Conservation (phyloP, 2,888 invertebrate species). For the Sipha maydis region DNA sequence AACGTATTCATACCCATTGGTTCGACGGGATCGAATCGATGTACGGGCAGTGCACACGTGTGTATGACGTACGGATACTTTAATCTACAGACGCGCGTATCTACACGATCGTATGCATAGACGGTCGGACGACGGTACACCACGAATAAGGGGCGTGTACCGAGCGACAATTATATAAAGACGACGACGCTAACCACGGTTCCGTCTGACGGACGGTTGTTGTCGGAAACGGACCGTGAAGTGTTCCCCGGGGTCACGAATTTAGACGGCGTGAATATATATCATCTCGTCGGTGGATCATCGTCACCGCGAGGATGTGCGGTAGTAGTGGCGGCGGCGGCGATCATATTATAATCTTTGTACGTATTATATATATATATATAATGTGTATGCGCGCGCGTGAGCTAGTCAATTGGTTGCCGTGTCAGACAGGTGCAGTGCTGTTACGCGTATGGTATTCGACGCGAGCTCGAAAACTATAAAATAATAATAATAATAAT, state of each 20-base stretch:
- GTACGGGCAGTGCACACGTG: no score
- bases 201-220: slow-evolving; percentile 32
- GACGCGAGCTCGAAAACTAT: slow-evolving; percentile 40
- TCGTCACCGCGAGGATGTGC: background rate
- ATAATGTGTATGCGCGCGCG: background rate
- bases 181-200: slow-evolving; percentile 54
- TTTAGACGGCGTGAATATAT: slow-evolving; percentile 32
- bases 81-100: background rate
- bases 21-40: no score
- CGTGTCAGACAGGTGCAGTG: background rate
- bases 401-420: background rate
- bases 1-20: no score
- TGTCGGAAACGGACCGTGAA: slow-evolving; percentile 51
- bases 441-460: background rate
- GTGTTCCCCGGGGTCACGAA: slow-evolving; percentile 23
- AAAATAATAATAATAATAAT: background rate
- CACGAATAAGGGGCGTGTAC: slow-evolving; percentile 7
- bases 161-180: background rate
- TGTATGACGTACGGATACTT: no score
- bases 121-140: background rate
- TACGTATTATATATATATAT: no score
- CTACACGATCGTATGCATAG: background rate
- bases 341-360: background rate
- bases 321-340: background rate
- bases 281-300: background rate